These are phyloP conservation scores for Galerucella nymphaeae DNA, from an alignment of 2,888 invertebrate species.

Conservation along the genomic window DNA sequence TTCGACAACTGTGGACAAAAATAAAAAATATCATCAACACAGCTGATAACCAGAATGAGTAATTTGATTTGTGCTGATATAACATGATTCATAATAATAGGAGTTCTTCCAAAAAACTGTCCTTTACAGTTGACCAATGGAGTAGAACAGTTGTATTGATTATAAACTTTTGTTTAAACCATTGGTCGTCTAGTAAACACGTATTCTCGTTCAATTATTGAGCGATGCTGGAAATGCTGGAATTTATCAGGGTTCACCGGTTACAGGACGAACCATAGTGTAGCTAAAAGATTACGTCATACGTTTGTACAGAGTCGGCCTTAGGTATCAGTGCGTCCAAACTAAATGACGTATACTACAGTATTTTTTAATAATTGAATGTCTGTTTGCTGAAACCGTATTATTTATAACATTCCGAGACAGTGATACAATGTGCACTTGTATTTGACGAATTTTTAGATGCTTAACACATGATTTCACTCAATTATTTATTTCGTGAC, in stretches of 20 bases:
- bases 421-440: too few species aligned
- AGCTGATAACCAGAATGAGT: background rate
- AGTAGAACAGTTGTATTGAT: background rate
- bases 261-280: background rate
- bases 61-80: too few species aligned
- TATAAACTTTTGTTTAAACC: background rate
- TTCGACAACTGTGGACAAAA: background rate
- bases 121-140: background rate
- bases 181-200: background rate
- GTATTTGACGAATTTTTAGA: too few species aligned
- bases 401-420: too few species aligned
- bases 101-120: background rate
- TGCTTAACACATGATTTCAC: too few species aligned
- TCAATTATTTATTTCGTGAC: too few species aligned
- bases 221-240: background rate
- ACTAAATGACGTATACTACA: too few species aligned
- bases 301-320: background rate
- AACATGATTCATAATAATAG: background rate
- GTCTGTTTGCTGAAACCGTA: too few species aligned
- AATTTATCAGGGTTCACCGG: background rate
- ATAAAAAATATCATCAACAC: background rate
- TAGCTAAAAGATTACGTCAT: background rate
- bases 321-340: background rate
- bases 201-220: background rate
- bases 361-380: too few species aligned